Evolutionary conservation across 2,888 invertebrate genomes (phyloP), one percentile per base, ranked within the genome.

Genomic region (Pocota personata): DNA sequence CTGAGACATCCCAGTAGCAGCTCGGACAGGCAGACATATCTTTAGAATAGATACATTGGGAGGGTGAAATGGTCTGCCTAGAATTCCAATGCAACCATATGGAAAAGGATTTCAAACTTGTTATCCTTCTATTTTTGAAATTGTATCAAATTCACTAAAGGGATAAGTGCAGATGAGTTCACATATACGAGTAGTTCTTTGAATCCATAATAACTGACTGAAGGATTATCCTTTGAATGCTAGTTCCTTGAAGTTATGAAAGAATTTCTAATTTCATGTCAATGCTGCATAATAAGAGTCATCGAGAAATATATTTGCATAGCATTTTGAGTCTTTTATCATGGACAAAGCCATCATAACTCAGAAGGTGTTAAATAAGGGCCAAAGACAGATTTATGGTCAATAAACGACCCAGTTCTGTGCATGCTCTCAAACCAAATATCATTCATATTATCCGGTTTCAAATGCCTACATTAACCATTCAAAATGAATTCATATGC

Each of bases 1-100:
- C 16, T 55, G 46, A 71, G 55, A 35, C 30, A 35, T 60, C 60
- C 24, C 21, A 35, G 7, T 5, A 60, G 37, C 24, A 62, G n/a
- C 8, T 12, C 8, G 4, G 24, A 30, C 24, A 64, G 14, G 12
- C 21, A 24, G 14, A n/a, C 27, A 37, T 27, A 40, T 40, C 8
- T 40, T 40, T 37, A 4, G 4, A n/a, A 40, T n/a, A 12, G n/a
- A 12, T 12, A 10, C 21, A 32, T 19, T 48, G 32, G 6, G 12
- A 19, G 24, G 19, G 19, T 16, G 10, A 43, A 14, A 60, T 43
- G 40, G 40, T 60, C 35, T 8, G 32, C 16, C 8, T 14, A 32
- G 55, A 35, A 35, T 40, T 16, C 4, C 37, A 37, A 58, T n/a
- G 58, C 57, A 32, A 60, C 37, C 37, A 6, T 37, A 58, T 58